Base-by-base conservation (phyloP, 2,113 vertebrate genomes). In the Lasiurus borealis region DNA sequence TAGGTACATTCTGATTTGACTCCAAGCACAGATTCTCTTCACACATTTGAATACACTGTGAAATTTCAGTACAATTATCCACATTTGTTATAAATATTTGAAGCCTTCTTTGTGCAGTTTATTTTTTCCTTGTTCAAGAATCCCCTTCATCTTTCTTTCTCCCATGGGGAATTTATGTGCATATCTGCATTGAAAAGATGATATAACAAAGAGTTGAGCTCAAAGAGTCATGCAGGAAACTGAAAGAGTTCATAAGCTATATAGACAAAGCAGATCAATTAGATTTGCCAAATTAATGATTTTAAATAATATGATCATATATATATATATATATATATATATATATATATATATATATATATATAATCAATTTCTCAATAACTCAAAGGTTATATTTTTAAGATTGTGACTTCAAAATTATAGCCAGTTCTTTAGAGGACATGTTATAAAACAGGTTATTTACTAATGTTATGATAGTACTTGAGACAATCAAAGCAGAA, bases 381-480 rank as follows among this genome's bases (percentile, higher is more conserved):
- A 1, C 50, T 69, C 40, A 46, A 25, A 88, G 11, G 0, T 1
- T 50, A 1, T 77, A 88, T 34, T 9, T 64, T 73, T 50, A 52
- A 92, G 54, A n/a, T 59, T 11, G 15, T n/a, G 52, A 83, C 14
- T 90, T 64, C 76, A 76, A 15, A 88, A 88, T 77, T 85, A 64
- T 36, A 66, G 27, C 46, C 9, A 96, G 23, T 91, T 62, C 18
- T 85, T 88, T 48, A 76, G 16, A 46, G 31, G 11, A 52, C 13
- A 71, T 64, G 8, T 34, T 94, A 81, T 59, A 89, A 95, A 87
- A 16, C 1, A 34, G 2, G 13, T 46, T 92, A 77, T 83, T 95
- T 10, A 69, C 1, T 27, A 15, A 48, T 75, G 3, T 52, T 71
- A 59, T 15, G 10, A 46, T 46, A 86, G 8, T 54, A 14, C 5